These are phyloP conservation scores for Colostygia pectinataria DNA, from an alignment of 2,888 invertebrate genomes.

Conservation along the genomic window DNA sequence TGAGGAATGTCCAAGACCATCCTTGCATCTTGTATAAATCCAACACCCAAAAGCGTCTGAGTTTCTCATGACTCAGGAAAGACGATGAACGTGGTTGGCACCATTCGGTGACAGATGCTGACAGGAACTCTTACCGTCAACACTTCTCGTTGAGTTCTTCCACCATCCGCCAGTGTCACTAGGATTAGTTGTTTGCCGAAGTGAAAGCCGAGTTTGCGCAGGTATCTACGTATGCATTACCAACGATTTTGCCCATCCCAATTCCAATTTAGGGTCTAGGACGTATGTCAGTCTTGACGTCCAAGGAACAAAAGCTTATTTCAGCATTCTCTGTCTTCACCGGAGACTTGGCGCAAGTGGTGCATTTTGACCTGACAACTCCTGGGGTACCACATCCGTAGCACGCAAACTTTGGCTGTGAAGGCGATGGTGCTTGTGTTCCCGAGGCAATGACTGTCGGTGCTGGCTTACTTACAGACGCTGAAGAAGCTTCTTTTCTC, in stretches of 20 bases:
- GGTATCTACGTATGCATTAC: conserved; percentile 24
- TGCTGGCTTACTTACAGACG: background rate
- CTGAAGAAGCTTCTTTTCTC: background rate
- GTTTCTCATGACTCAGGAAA: too few relatives aligned
- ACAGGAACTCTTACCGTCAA: too few relatives aligned
- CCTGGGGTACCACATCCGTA: conserved; percentile 30
- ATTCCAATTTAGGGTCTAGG: conserved; percentile 27
- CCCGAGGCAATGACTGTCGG: background rate
- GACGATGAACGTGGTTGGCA: too few relatives aligned
- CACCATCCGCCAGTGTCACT: too few relatives aligned
- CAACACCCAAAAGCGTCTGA: background rate
- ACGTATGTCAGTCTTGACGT: conserved; percentile 7
- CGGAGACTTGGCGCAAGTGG: conserved; percentile 5
- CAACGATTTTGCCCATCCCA: conserved; percentile 17
- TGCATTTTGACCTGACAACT: conserved; percentile 22
- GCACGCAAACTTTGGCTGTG: conserved; percentile 25
- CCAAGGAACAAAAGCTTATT: conserved; percentile 20
- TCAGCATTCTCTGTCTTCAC: conserved; percentile 4
- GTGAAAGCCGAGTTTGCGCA: too few relatives aligned
- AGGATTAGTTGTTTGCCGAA: too few relatives aligned
- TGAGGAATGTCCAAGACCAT: background rate
- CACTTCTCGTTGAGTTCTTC: too few relatives aligned
- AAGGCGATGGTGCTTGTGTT: conserved; percentile 28
- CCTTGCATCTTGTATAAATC: conserved; percentile 34
- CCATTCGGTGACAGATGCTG: too few relatives aligned